Percentiles rank a stretch among this genome's conserved stretches.
Conservation (phyloP, 2,888 invertebrate genomes). For the Papilio demoleus region DNA sequence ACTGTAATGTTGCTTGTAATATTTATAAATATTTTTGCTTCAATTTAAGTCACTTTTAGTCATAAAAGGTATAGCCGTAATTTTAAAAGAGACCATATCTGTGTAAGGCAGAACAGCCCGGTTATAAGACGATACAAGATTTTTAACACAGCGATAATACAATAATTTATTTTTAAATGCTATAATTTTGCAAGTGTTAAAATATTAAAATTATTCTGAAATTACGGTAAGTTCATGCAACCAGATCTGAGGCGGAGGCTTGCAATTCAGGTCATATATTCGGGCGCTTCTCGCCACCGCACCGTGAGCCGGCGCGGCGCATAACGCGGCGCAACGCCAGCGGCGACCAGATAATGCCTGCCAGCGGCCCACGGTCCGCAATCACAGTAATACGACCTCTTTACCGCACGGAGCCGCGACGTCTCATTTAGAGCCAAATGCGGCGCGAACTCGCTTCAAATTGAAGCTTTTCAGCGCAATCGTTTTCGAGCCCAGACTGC, state of each 20-base stretch:
- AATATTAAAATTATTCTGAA: constrained; percentile 28
- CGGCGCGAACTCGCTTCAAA: constrained; percentile 72
- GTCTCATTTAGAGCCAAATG: constrained; percentile 80
- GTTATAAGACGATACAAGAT: constrained; percentile 17
- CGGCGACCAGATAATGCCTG: constrained; percentile 71
- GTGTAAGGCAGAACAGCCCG: constrained; percentile 6
- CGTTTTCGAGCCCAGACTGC: constrained; percentile 63
- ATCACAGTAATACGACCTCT: constrained; percentile 79
- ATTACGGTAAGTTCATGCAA: constrained; percentile 19
- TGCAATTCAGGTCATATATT: constrained; percentile 37
- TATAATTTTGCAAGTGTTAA: constrained; percentile 32
- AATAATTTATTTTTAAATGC: constrained; percentile 21
- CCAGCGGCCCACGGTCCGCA: constrained; percentile 69
- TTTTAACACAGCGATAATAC: constrained; percentile 30
- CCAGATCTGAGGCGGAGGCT: background rate
- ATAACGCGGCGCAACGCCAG: constrained; percentile 61
- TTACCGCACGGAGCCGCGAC: constrained; percentile 74
- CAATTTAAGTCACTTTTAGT: background rate
- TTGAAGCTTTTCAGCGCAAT: constrained; percentile 80
- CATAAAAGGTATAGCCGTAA: constrained; percentile 11
- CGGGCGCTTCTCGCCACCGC: constrained; percentile 35
- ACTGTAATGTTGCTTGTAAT: background rate
- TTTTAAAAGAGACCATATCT: background rate
- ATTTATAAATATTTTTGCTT: background rate
- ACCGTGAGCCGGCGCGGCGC: constrained; percentile 35